Conservation (phyloP, 2,888 invertebrate species). For the Ophonus ardosiacus region DNA sequence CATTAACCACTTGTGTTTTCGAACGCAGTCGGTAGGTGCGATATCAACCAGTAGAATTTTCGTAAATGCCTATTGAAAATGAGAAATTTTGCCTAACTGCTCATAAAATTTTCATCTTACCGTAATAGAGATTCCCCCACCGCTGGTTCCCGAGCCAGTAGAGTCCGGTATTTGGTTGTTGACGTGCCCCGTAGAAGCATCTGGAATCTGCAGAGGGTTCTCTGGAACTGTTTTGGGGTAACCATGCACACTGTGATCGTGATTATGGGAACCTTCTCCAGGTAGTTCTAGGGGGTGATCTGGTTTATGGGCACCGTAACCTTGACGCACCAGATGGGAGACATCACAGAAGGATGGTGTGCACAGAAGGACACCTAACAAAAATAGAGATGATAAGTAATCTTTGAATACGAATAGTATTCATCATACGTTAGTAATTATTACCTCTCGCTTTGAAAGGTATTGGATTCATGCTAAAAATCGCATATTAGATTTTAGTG, state of each 20-base stretch:
- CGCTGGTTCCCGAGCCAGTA: neutral
- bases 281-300: conserved; percentile 51
- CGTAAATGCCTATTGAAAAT: no score
- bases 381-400: neutral
- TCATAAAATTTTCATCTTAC: neutral
- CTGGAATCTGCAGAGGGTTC: neutral
- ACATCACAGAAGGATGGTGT: neutral
- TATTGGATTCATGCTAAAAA: no score
- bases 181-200: neutral
- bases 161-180: neutral
- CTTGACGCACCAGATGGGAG: neutral
- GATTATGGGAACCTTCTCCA: neutral
- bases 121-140: neutral
- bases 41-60: no score
- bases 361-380: neutral
- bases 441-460: no score
- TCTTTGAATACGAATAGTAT: no score
- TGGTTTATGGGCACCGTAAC: conserved; percentile 44
- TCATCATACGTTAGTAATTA: no score
- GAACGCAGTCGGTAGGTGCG: no score
- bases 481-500: no score
- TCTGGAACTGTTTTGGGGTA: neutral
- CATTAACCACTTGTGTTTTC: no score
- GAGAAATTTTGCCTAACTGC: neutral
- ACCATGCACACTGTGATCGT: neutral